Evolutionary conservation across 1,140 invertebrate species (phyloP).

Genomic region (Venturia canescens): DNA sequence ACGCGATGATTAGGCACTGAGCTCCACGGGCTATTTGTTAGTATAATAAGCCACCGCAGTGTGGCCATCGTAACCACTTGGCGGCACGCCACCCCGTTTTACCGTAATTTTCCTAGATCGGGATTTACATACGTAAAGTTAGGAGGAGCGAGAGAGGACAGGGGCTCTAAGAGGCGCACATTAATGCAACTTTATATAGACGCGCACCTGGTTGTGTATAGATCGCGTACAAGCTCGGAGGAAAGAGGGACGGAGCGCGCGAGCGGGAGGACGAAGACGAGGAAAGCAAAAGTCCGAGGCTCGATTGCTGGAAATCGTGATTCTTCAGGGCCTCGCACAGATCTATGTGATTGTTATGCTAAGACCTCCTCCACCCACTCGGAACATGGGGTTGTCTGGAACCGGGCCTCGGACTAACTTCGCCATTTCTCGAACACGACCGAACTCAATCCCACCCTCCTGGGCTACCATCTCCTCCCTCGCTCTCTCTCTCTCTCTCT

Average conservation of each 20-base stretch:
- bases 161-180: constrained; percentile 28
- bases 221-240: neutral
- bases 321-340: constrained; percentile 46
- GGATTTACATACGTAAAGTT: constrained; percentile 72
- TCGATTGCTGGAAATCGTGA: constrained; percentile 52
- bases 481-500: neutral
- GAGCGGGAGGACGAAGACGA: neutral
- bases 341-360: constrained; percentile 53
- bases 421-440: neutral
- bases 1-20: constrained; percentile 75
- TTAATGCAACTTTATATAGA: neutral
- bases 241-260: constrained; percentile 8
- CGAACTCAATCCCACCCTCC: neutral
- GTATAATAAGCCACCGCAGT: constrained; percentile 76
- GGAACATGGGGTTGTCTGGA: constrained; percentile 20
- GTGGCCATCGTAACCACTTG: constrained; percentile 75
- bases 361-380: constrained; percentile 45
- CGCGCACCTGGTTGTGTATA: neutral
- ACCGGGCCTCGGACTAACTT: neutral
- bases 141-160: constrained; percentile 26
- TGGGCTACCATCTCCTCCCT: neutral
- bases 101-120: constrained; percentile 75
- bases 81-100: constrained; percentile 75
- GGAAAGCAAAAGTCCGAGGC: neutral
- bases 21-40: constrained; percentile 76